Evolutionary conservation across 2,888 invertebrate species (phyloP), one percentile per base, ranked within the genome.

Genomic region (Euzophera pinguis): DNA sequence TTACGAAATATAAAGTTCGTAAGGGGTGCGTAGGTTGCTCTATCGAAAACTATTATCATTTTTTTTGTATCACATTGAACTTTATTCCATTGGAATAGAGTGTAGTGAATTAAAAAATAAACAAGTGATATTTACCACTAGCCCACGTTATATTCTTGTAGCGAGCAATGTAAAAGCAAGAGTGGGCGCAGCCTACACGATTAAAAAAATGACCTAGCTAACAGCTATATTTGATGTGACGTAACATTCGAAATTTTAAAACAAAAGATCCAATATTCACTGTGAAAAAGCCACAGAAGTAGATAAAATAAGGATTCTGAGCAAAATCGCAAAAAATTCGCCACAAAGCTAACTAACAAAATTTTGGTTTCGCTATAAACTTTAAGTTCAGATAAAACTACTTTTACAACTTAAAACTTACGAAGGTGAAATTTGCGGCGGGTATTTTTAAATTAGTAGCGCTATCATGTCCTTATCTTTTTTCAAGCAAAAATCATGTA

Each of bases 161-260:
- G 68, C 67, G 65, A 67, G 39, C 56, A 32, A 66, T 65, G 69
- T 62, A 65, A 63, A 60, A 53, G 61, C 51, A 54, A 63, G 69
- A 70, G 84, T 84, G 78, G 86, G 86, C 78, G 82, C 82, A 63
- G 67, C 84, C 84, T 83, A 84, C 84, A 73, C 77, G 60, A 32
- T 4, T 63, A 65, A 68, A 67, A 70, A 67, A 64, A 64, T 71
- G 71, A 73, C 63, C 65, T 69, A 72, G 67, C 73, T 73, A 73
- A 72, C 65, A 67, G 73, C 69, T 56, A 73, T 75, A 72, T 67
- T 54, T 69, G 62, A 69, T 62, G 65, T 81, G 78, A 76, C 69
- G 73, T 71, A 75, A 78, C 65, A 64, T 67, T 70, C 63, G 59
- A 67, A 65, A 67, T 68, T 59, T 61, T 54, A 63, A 69, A 61